phyloP scores from a whole-genome alignment of 2,113 vertebrate genomes.

The Paraplagusia blochii region DNA sequence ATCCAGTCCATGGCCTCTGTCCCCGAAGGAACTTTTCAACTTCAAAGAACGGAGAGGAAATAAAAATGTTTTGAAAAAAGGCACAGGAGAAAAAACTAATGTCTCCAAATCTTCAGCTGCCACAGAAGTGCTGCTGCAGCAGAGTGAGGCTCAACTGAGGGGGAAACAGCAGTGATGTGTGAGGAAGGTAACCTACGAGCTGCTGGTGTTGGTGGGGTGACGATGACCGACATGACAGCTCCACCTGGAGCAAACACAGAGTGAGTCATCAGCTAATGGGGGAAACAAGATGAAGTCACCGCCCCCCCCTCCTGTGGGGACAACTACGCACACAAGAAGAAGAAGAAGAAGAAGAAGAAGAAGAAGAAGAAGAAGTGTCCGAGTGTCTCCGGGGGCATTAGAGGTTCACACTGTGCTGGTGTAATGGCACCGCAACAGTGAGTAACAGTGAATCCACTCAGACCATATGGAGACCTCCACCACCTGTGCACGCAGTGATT shows the following conservation, averaged over 20 bases:
- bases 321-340: not conserved
- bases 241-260: constrained; percentile 39
- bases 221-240: constrained; percentile 56
- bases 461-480: constrained; percentile 21
- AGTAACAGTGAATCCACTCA: constrained; percentile 1
- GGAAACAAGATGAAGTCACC: constrained; percentile 37
- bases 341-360: not conserved
- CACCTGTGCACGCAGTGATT: constrained; percentile 13
- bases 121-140: constrained; percentile 59
- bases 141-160: constrained; percentile 64
- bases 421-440: too few relatives aligned
- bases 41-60: constrained; percentile 26
- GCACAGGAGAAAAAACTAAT: constrained; percentile 5
- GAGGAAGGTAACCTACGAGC: constrained; percentile 55
- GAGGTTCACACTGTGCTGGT: not conserved
- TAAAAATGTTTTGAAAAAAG: not conserved
- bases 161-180: constrained; percentile 52
- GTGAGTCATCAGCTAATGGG: constrained; percentile 52
- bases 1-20: constrained; percentile 43
- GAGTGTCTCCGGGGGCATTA: constrained; percentile 3
- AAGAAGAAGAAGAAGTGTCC: not conserved
- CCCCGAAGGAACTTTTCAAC: constrained; percentile 56
- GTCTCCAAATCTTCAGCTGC: constrained; percentile 60
- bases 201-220: constrained; percentile 21
- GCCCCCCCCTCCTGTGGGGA: constrained; percentile 28